Evolutionary conservation across 2,888 invertebrate genomes (phyloP).

Genomic region (Hololepta plana): DNA sequence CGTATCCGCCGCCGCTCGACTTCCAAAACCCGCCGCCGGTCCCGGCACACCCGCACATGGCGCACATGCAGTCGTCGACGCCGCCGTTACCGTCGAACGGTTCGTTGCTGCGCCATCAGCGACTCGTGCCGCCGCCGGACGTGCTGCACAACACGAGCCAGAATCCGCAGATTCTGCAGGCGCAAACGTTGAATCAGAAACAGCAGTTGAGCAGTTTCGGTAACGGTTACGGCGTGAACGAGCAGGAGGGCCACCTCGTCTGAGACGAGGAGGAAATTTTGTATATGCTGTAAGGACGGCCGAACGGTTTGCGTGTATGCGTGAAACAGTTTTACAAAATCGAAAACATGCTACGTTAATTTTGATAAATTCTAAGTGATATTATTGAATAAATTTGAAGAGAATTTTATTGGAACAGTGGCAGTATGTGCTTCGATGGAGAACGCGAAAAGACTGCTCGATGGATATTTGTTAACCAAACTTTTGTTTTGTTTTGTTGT

Average conservation of each 20-base stretch:
- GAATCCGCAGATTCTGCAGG: conserved; percentile 25
- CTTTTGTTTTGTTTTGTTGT: too few species aligned
- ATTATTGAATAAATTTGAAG: too few species aligned
- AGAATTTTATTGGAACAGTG: too few species aligned
- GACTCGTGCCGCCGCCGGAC: conserved; percentile 24
- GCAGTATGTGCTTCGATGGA: conserved; percentile 2
- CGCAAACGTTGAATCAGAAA: conserved; percentile 26
- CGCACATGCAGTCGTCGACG: conserved; percentile 23
- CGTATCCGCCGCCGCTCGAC: conserved; percentile 58
- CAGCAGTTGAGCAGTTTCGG: conserved; percentile 26
- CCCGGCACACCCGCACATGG: conserved; percentile 35
- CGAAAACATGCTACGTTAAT: too few species aligned
- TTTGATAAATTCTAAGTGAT: too few species aligned
- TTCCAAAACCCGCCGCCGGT: conserved; percentile 35
- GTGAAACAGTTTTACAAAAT: too few species aligned
- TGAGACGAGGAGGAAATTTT: conserved; percentile 24
- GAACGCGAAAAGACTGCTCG: not conserved
- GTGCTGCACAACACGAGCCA: conserved; percentile 28
- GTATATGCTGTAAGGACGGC: conserved; percentile 13
- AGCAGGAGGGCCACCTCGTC: conserved; percentile 29
- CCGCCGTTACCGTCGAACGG: conserved; percentile 24
- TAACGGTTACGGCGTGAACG: conserved; percentile 27
- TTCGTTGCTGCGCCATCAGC: conserved; percentile 22
- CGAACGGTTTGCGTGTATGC: conserved; percentile 1
- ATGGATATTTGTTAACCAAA: too few species aligned